Conservation (phyloP, 2,113 vertebrate species). For the Catharus minimus region DNA sequence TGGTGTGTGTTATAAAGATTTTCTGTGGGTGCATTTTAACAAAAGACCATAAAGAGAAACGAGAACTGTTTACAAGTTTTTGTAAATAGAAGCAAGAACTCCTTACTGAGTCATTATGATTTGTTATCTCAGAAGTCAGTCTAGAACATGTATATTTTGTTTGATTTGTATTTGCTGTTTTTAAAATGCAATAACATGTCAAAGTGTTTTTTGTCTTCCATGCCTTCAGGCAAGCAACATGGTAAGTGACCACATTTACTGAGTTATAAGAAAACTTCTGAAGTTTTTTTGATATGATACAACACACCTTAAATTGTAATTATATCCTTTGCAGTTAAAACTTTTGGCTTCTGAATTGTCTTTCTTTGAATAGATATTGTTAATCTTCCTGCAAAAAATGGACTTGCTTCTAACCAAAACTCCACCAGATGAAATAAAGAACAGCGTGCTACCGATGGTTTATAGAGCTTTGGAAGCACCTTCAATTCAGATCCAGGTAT, state of each 20-base stretch:
- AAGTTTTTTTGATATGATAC: not conserved
- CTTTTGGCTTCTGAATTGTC: conserved; percentile 7
- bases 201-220: conserved; percentile 82
- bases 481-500: conserved; percentile 97
- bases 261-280: conserved; percentile 46
- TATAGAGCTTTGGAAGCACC: conserved; percentile 96
- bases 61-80: not conserved
- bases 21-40: not conserved
- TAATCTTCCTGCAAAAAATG: conserved; percentile 99
- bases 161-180: conserved; percentile 18
- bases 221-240: conserved; percentile 99
- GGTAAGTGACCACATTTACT: conserved; percentile 86
- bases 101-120: not conserved
- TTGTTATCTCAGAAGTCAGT: not conserved
- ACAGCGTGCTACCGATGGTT: conserved; percentile 93
- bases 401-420: conserved; percentile 97
- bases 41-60: not conserved
- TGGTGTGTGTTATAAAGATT: not conserved
- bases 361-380: conserved; percentile 82
- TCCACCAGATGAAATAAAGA: conserved; percentile 94
- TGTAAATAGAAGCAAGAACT: not conserved
- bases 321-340: not conserved
- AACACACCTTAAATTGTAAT: not conserved
- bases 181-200: conserved; percentile 60
- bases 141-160: not conserved